Conservation (phyloP, 92 coral and sea anemone species). For the Phenganax marumi region DNA sequence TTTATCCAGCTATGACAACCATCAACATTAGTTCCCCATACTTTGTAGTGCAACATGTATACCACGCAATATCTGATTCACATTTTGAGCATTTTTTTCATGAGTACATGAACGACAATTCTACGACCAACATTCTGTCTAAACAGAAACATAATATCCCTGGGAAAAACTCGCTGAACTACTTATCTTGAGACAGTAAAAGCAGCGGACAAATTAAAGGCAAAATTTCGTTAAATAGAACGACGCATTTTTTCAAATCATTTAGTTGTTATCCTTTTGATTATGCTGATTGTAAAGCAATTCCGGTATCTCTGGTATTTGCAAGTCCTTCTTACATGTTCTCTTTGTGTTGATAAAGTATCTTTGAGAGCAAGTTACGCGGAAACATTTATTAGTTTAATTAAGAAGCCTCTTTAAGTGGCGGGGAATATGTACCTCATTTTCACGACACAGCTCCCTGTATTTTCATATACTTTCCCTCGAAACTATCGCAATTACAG, state of each 20-base stretch:
- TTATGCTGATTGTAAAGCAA: not conserved
- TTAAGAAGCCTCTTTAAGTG: not conserved
- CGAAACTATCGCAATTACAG: too few relatives aligned
- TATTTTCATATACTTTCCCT: too few relatives aligned
- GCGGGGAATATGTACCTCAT: too few relatives aligned
- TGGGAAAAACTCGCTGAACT: not conserved
- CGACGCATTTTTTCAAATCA: not conserved
- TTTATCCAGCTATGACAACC: too few relatives aligned
- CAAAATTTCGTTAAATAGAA: not conserved
- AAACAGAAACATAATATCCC: slow-evolving; percentile 8
- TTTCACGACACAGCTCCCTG: too few relatives aligned
- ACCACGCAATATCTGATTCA: too few relatives aligned
- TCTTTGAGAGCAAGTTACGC: not conserved
- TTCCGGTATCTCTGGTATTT: not conserved
- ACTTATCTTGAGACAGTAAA: not conserved
- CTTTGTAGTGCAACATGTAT: too few relatives aligned
- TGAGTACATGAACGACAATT: too few relatives aligned
- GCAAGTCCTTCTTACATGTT: not conserved
- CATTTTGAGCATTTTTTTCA: too few relatives aligned
- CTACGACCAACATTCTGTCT: not conserved
- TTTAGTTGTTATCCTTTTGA: not conserved
- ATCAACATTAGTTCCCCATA: too few relatives aligned
- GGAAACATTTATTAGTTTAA: not conserved
- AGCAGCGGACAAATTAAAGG: not conserved
- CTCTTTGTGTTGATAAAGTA: not conserved